Conservation (phyloP, 2,888 invertebrate species). For the Drosophila putrida region DNA sequence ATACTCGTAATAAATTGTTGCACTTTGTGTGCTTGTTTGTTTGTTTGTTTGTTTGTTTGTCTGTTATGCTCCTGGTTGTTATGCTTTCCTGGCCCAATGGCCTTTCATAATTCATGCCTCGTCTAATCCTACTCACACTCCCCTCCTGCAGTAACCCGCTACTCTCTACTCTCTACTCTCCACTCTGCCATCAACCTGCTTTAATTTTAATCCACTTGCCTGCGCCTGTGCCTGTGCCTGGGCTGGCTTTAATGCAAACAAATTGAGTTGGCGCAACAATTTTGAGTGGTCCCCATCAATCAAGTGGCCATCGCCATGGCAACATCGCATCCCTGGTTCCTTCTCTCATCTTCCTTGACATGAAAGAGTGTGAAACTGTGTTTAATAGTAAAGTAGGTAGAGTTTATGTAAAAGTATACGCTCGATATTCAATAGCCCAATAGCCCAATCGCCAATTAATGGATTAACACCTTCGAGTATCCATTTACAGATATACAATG, state of each 20-base stretch:
- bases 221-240: neutral
- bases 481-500: conserved; percentile 84
- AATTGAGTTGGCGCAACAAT: conserved; percentile 62
- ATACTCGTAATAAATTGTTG: conserved; percentile 60
- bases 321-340: too few species aligned
- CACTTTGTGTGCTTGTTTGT: conserved; percentile 40
- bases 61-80: conserved; percentile 2
- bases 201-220: conserved; percentile 32
- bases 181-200: conserved; percentile 24
- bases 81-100: neutral
- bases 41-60: conserved; percentile 2
- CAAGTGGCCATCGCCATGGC: conserved; percentile 19
- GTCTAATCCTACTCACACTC: conserved; percentile 28
- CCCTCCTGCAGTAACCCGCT: neutral
- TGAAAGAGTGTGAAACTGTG: conserved; percentile 1
- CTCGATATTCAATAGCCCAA: conserved; percentile 22
- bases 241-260: conserved; percentile 56
- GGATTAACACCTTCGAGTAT: conserved; percentile 69
- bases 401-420: neutral
- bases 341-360: neutral
- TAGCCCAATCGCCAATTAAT: conserved; percentile 30
- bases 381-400: neutral
- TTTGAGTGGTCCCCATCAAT: conserved; percentile 63
- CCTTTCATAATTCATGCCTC: conserved; percentile 31
- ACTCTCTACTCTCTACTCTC: conserved; percentile 1